A percentile compares a stretch with the other conserved stretches of the same genome.
These are phyloP conservation scores for Drosophila funebris DNA, from an alignment of 1,140 invertebrate species.

Conservation along the genomic window DNA sequence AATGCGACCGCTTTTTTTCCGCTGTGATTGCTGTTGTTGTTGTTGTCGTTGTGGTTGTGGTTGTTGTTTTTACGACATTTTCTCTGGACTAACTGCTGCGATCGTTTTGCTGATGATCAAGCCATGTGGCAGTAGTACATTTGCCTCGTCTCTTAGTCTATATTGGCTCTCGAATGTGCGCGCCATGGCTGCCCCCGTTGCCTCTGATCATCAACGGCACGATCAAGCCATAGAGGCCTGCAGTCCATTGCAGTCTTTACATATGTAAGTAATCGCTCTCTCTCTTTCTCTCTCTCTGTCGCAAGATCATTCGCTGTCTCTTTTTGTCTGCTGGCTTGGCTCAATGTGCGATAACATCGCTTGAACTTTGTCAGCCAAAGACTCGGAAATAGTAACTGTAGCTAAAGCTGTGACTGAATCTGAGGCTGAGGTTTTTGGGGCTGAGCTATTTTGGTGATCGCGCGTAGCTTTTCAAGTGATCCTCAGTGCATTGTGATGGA, in stretches of 20 bases:
- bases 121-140: conserved; percentile 33
- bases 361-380: conserved; percentile 53
- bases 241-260: conserved; percentile 41
- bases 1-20: conserved; percentile 40
- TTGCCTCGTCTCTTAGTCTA: conserved; percentile 23
- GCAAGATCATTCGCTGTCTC: not conserved
- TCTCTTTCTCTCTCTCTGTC: conserved; percentile 18
- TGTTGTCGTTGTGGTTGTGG: conserved; percentile 14
- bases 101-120: conserved; percentile 41
- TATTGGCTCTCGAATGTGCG: conserved; percentile 8
- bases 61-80: conserved; percentile 48
- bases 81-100: conserved; percentile 35
- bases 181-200: conserved; percentile 24
- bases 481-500: not conserved
- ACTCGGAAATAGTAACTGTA: conserved; percentile 33
- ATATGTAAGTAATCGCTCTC: conserved; percentile 29
- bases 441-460: too few species aligned
- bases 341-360: conserved; percentile 57
- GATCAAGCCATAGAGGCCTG: conserved; percentile 50
- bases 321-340: conserved; percentile 11
- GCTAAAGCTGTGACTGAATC: not conserved
- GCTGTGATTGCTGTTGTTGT: conserved; percentile 12
- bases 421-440: conserved; percentile 27
- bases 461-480: conserved; percentile 31
- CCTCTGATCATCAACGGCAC: conserved; percentile 70